Evolutionary conservation across 2,797 vertebrate species (phyloP).

Genomic region (Syngnathus rostellatus): DNA sequence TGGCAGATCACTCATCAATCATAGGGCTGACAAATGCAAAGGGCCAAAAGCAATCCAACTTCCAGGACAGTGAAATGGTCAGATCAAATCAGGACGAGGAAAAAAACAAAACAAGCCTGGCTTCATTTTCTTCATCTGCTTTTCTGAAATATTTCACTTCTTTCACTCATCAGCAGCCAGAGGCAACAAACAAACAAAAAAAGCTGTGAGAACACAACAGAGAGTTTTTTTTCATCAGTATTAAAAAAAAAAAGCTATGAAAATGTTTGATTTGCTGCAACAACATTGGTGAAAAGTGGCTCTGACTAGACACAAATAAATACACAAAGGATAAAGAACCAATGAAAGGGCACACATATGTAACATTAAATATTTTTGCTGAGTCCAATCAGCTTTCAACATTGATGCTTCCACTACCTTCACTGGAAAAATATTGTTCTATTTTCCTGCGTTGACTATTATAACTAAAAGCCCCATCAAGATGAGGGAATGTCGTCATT

Average conservation of each 20-base stretch:
- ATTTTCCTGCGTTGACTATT: no score
- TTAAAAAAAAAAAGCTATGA: not conserved
- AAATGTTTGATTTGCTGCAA: not conserved
- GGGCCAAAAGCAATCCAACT: no score
- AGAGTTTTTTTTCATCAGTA: not conserved
- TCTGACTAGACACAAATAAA: not conserved
- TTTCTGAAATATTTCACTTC: not conserved
- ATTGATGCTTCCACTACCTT: no score
- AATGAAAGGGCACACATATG: no score
- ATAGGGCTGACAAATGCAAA: not conserved
- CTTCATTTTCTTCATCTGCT: not conserved
- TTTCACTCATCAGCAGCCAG: not conserved
- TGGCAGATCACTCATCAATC: not conserved
- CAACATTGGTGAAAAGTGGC: not conserved
- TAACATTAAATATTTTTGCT: no score
- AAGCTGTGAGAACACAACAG: no score
- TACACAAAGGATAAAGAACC: no score
- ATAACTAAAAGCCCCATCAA: not conserved
- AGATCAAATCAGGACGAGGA: not conserved
- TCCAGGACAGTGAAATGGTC: not conserved
- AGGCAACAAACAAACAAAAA: not conserved
- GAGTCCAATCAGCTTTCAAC: no score
- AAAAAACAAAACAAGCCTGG: not conserved
- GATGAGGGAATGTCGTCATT: not conserved
- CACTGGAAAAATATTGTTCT: no score